These are phyloP conservation scores for Leucoptera coffeella DNA, from an alignment of 2,888 invertebrate species.

Conservation along the genomic window DNA sequence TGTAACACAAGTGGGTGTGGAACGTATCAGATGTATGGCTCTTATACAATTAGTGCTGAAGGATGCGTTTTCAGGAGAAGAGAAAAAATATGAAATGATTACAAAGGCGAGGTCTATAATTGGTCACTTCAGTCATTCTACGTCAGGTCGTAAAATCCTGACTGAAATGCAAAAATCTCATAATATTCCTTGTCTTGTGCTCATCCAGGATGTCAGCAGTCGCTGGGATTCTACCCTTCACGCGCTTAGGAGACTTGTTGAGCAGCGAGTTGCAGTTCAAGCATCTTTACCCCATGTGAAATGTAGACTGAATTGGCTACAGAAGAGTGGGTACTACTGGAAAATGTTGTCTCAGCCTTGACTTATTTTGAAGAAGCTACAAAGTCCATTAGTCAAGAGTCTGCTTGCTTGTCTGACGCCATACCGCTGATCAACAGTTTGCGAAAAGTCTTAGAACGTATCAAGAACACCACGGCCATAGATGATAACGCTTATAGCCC, in stretches of 20 bases:
- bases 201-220: conserved; percentile 9
- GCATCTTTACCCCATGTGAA: conserved; percentile 8
- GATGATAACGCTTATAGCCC: too few species aligned
- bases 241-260: conserved; percentile 7
- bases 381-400: conserved; percentile 7
- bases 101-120: conserved; percentile 9
- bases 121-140: conserved; percentile 10
- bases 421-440: conserved; percentile 8
- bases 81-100: conserved; percentile 8
- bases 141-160: conserved; percentile 8
- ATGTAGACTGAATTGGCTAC: conserved; percentile 8
- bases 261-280: conserved; percentile 9
- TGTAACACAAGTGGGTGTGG: conserved; percentile 5
- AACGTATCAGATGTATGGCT: conserved; percentile 5
- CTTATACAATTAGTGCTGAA: conserved; percentile 9
- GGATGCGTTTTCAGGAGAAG: conserved; percentile 6
- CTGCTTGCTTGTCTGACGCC: conserved; percentile 9
- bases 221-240: conserved; percentile 9
- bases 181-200: conserved; percentile 9
- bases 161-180: conserved; percentile 9
- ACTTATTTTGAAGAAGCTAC: conserved; percentile 9
- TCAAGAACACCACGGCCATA: too few species aligned
- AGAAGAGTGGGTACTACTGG: conserved; percentile 8
- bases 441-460: conserved; percentile 6
- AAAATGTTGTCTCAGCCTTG: conserved; percentile 6